These are phyloP conservation scores for Dryomyza anilis DNA, from an alignment of 2,888 invertebrate species.

Conservation along the genomic window DNA sequence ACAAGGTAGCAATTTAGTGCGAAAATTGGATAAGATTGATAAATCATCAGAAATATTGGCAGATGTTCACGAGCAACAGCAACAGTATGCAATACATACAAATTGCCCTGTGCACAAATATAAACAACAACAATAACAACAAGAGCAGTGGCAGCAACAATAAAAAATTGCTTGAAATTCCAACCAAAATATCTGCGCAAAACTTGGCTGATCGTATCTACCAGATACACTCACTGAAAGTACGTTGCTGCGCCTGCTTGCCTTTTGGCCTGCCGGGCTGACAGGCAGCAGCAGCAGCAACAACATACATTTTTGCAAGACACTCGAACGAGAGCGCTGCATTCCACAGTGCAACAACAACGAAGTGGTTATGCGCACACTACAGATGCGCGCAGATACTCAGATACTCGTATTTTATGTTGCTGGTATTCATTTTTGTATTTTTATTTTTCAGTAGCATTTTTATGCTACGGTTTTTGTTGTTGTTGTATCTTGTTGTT, in stretches of 20 bases:
- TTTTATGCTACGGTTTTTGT: neutral
- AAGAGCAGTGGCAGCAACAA: neutral
- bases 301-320: no score
- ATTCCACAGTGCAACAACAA: slow-evolving; percentile 6
- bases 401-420: neutral
- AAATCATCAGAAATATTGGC: slow-evolving; percentile 9
- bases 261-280: neutral
- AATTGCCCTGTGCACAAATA: no score
- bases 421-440: neutral
- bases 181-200: neutral
- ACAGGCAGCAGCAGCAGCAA: neutral
- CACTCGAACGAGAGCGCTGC: slow-evolving; percentile 4
- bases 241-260: no score
- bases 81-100: neutral
- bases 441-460: slow-evolving; percentile 19
- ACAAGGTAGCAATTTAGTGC: neutral
- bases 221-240: neutral
- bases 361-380: slow-evolving; percentile 20
- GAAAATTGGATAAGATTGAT: neutral
- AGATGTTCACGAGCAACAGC: neutral
- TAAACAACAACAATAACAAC: slow-evolving; percentile 9
- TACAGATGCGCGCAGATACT: slow-evolving; percentile 4
- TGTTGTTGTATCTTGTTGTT: neutral
- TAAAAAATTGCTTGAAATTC: neutral
- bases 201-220: neutral